Conservation (phyloP, 2,888 invertebrate species). For the Ectemnius continuus region DNA sequence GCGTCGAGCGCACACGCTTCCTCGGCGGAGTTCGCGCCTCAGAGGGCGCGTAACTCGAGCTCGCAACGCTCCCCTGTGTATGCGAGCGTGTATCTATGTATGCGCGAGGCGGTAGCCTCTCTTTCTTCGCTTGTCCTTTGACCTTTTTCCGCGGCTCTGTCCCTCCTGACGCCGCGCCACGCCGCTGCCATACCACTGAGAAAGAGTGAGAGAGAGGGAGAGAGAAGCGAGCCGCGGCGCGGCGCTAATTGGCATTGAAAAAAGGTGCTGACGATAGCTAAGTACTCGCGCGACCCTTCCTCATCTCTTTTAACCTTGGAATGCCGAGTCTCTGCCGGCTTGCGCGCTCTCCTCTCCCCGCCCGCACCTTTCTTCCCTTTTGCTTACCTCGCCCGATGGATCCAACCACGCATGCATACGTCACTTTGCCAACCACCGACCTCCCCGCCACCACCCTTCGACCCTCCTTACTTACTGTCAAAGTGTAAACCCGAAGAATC, state of each 20-base stretch:
- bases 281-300: conserved; percentile 53
- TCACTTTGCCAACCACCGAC: neutral
- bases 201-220: neutral
- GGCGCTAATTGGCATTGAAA: conserved; percentile 75
- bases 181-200: conserved; percentile 24
- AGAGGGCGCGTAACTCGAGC: too few species aligned
- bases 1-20: too few species aligned
- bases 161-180: neutral
- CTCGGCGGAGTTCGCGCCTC: too few species aligned
- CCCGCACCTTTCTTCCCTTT: conserved; percentile 1
- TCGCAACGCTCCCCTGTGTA: too few species aligned
- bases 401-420: conserved; percentile 17
- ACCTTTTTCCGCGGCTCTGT: conserved; percentile 16
- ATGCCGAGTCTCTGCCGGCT: conserved; percentile 23
- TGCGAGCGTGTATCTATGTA: too few species aligned
- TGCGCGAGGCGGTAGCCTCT: conserved; percentile 12
- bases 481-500: too few species aligned
- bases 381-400: conserved; percentile 14
- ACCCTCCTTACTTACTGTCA: too few species aligned
- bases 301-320: conserved; percentile 12
- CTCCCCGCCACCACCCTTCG: conserved; percentile 3
- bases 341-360: conserved; percentile 7
- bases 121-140: conserved; percentile 30
- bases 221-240: conserved; percentile 55
- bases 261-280: conserved; percentile 72